A percentile compares a stretch with the other conserved stretches of the same genome.
Conservation (phyloP, 2,113 vertebrate species). For the Micronisus gabar region DNA sequence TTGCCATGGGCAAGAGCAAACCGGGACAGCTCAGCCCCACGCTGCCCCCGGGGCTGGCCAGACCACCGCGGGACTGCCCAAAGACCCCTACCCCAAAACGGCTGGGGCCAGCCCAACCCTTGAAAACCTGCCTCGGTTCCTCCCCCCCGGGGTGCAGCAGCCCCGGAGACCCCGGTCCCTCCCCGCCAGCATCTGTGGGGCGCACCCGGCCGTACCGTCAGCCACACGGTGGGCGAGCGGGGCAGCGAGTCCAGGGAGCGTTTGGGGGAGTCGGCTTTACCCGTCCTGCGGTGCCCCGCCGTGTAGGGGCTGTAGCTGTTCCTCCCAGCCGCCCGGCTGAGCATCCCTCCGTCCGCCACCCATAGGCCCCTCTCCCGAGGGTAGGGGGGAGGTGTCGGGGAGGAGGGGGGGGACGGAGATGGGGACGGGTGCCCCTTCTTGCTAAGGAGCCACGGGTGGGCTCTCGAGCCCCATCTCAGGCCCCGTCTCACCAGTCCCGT, state of each 20-base stretch:
- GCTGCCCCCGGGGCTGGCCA: background rate
- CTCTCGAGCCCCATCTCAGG: background rate
- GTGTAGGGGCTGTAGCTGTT: slow-evolving; percentile 81
- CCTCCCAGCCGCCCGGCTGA: slow-evolving; percentile 35
- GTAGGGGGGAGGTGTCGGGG: background rate
- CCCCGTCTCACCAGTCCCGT: background rate
- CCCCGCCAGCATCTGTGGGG: background rate
- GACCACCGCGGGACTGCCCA: background rate
- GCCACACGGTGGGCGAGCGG: slow-evolving; percentile 68
- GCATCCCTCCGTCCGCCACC: slow-evolving; percentile 32
- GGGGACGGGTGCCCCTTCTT: background rate
- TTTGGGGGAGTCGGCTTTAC: slow-evolving; percentile 19
- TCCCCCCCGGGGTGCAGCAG: background rate
- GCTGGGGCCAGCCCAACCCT: background rate
- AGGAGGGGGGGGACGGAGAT: background rate
- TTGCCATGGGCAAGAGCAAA: background rate
- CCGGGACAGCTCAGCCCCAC: background rate
- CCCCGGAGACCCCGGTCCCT: background rate
- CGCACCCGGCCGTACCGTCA: slow-evolving; percentile 71
- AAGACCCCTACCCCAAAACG: fast-evolving
- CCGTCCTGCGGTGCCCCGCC: slow-evolving; percentile 66
- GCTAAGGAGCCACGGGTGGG: background rate
- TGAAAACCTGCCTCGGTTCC: background rate
- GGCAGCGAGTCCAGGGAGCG: slow-evolving; percentile 74
- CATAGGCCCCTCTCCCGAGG: background rate